Base-by-base conservation (phyloP, 1,140 invertebrate genomes). In the Ganaspis sp. region DNA sequence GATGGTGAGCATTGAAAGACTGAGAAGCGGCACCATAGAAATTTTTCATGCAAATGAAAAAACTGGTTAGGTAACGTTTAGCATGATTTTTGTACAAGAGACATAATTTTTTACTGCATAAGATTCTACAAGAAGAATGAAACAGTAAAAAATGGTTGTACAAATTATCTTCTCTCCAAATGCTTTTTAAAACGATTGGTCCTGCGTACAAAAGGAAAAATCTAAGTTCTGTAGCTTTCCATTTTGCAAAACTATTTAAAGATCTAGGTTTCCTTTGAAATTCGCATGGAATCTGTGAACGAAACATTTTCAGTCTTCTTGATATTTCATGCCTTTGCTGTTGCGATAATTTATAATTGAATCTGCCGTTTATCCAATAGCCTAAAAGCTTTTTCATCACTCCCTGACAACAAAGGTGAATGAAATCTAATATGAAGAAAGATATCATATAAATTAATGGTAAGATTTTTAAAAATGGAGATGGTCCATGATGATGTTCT, bases 341-440 rank as follows among this genome's bases (percentile, higher is more conserved):
- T 15, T 12, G 19, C 17, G 45, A 45, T 9, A 73, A 45, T 73
- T 23, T 73, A 1, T 21, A 54, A 34, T 45, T 53, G 29, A 38
- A 17, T 12, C 54, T 17, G 17, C n/a, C 29, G 5, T 74, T 69
- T 1, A 19, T 45, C 38, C 54, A 75, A 15, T 69, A 42, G 4
- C 15, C 15, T 49, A 49, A 49, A 15, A 49, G n/a, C n/a, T 45
- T 70, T 29, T 74, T 37, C 34, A 26, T 72, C 15, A 49, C 54
- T 64, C 45, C 53, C 21, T 40, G 17, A 23, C 76, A 77, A 11
- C 72, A 69, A 11, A 82, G 53, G 38, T 82, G 81, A 78, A 81
- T 81, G 11, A 19, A 77, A 76, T 83, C 79, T 0, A 78, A 29
- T n/a, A 80, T 19, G 34, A 82, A 82, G 23, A 9, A 5, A 26